Evolutionary conservation across 2,888 invertebrate species (phyloP).

Genomic region (Myopa tessellatipennis): DNA sequence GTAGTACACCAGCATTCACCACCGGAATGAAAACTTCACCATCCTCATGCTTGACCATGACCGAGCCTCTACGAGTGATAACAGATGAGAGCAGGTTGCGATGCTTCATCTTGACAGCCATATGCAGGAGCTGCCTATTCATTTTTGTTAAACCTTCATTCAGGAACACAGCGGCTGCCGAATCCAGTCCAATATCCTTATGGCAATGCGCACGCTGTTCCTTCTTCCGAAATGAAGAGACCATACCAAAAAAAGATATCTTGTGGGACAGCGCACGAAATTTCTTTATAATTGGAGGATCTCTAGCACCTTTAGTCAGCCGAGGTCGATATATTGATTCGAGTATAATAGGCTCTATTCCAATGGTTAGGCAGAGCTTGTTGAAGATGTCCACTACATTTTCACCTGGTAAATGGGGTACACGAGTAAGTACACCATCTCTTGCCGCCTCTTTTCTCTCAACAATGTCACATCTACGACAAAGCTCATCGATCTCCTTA

Average conservation of each 20-base stretch:
- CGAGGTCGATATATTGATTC: background rate
- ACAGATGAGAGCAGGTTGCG: background rate
- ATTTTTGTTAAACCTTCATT: background rate
- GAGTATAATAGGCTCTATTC: background rate
- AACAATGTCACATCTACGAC: too few relatives aligned
- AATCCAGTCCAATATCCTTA: background rate
- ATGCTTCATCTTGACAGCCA: conserved; percentile 4
- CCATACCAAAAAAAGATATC: background rate
- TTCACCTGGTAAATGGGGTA: too few relatives aligned
- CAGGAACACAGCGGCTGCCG: background rate
- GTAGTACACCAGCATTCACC: background rate
- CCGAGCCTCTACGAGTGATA: background rate
- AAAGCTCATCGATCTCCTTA: too few relatives aligned
- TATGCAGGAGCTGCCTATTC: background rate
- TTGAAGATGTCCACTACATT: too few relatives aligned
- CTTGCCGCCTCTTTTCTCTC: too few relatives aligned
- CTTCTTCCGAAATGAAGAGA: background rate
- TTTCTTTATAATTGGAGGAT: background rate
- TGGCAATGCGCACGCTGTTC: background rate
- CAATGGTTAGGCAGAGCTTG: background rate
- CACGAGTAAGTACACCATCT: too few relatives aligned
- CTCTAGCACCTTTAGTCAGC: background rate
- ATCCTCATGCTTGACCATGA: background rate
- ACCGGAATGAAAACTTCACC: background rate
- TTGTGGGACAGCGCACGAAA: background rate